Base-by-base conservation (phyloP, 2,888 invertebrate species). In the Drosophila birchii region DNA sequence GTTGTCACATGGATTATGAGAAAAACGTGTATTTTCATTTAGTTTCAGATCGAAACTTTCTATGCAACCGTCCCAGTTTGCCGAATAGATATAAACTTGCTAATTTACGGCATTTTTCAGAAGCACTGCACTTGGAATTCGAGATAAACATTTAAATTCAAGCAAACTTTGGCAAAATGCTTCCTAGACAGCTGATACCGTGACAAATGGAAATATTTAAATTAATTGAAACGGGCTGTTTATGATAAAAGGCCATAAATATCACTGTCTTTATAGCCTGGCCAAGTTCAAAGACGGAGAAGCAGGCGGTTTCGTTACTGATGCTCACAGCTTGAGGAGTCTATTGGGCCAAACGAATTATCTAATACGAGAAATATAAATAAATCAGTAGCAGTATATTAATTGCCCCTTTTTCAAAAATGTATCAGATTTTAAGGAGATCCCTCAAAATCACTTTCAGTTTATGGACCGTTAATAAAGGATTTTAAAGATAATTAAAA, bases 161-260 rank as follows among this genome's bases (percentile, higher is more conserved):
- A 75, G 62, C 51, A 43, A 53, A 67, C 34, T 43, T 45, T 11
- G 41, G 47, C 69, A 67, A 73, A 73, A 57, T 68, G 38, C 72
- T 73, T 73, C 72, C 72, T 73, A 73, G 75, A 73, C 75, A 58
- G 75, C 45, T 55, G 55, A 47, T 75, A 57, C 47, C 26, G 53
- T 73, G 72, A 73, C 54, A 73, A 75, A 73, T 73, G 72, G 75
- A 57, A 57, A 54, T 73, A 75, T 75, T 73, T 73, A 67, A 67
- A 67, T 70, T 34, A 67, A 67, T 75, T 71, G 67, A 73, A 75
- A 58, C 57, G 76, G 29, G 41, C 53, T 51, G 49, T 44, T 45
- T 44, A 39, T 75, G 76, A 47, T 55, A 75, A 73, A 75, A 75
- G 75, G 45, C 76, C 69, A 53, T 68, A 75, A 75, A 68, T 54